Conservation (phyloP, 2,113 vertebrate species). For the Hydrolagus affinis region DNA sequence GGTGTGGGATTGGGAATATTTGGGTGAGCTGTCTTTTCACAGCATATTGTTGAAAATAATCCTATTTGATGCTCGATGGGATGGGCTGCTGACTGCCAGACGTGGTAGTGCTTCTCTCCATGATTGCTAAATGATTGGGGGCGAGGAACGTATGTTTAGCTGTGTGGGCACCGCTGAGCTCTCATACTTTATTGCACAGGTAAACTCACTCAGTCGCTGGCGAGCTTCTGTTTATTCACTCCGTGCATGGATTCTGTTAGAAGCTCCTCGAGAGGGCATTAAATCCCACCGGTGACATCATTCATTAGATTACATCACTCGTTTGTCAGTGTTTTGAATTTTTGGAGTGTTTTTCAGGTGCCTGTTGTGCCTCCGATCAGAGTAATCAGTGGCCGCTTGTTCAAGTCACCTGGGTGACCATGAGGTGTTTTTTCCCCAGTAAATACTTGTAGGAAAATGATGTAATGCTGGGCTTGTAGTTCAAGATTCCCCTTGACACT, state of each 20-base stretch:
- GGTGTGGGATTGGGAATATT: not conserved
- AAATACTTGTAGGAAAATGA: slow-evolving; percentile 4
- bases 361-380: slow-evolving; percentile 1
- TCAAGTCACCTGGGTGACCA: slow-evolving; percentile 5
- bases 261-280: not conserved
- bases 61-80: too few species aligned
- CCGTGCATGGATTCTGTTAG: not conserved
- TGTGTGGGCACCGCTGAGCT: not conserved
- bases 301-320: slow-evolving; percentile 23
- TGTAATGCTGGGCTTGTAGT: not conserved
- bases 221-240: not conserved
- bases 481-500: not conserved
- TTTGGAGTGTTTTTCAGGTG: slow-evolving; percentile 20
- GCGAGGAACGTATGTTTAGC: not conserved
- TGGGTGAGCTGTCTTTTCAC: not conserved
- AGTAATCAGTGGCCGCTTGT: not conserved
- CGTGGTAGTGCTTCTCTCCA: not conserved
- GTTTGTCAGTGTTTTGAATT: not conserved
- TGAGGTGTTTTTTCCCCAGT: not conserved
- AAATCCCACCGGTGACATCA: slow-evolving; percentile 28
- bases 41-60: not conserved
- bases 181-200: not conserved
- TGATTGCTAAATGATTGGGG: too few species aligned
- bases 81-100: not conserved
- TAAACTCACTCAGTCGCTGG: not conserved